These are phyloP conservation scores for Homarus americanus DNA, from an alignment of 1,140 invertebrate genomes.

Conservation along the genomic window DNA sequence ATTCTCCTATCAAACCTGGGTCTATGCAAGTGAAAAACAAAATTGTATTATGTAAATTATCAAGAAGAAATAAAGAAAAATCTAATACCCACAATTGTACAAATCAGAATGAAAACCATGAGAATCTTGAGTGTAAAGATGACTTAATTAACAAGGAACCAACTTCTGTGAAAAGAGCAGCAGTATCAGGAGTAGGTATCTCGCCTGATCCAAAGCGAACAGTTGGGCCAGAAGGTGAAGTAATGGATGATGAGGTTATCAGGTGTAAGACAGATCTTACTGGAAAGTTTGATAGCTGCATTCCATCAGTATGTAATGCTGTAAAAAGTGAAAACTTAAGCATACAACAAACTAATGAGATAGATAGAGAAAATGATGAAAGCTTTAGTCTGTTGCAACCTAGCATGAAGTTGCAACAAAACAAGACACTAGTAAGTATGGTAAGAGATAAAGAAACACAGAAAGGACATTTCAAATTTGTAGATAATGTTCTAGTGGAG, in stretches of 20 bases:
- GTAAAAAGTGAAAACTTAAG: not conserved
- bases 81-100: not conserved
- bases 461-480: not conserved
- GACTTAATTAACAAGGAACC: not conserved
- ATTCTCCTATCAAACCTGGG: not conserved
- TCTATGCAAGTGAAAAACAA: not conserved
- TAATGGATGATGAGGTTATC: not conserved
- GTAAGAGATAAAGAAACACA: not conserved
- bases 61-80: not conserved
- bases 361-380: conserved; percentile 1
- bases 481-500: not conserved
- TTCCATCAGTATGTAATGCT: not conserved
- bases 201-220: conserved; percentile 16
- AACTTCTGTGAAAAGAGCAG: not conserved
- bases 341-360: not conserved
- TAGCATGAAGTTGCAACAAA: not conserved
- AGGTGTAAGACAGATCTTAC: conserved; percentile 24
- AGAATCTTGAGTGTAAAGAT: not conserved
- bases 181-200: conserved; percentile 15
- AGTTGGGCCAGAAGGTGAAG: not conserved
- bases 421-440: not conserved
- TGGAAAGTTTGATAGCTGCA: not conserved
- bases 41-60: not conserved
- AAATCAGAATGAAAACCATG: not conserved
- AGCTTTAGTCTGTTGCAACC: conserved; percentile 16